Conservation (phyloP, 1,140 invertebrate species). For the Cepaea nemoralis region DNA sequence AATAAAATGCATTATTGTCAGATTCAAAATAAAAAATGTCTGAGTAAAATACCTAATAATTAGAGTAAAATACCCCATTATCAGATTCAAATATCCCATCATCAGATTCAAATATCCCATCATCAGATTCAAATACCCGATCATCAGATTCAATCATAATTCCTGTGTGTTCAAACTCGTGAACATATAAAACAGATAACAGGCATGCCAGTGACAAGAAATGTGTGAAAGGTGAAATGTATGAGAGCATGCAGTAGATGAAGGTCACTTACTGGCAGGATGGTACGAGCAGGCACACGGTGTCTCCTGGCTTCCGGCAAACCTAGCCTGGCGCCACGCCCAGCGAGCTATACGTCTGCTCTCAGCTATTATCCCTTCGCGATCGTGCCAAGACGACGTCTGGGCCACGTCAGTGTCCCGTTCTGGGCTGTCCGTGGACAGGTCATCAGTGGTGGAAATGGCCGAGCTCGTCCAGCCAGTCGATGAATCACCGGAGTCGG, state of each 20-base stretch:
- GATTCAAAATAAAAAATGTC: too few species aligned
- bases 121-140: too few species aligned
- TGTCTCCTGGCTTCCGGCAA: conserved; percentile 27
- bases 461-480: conserved; percentile 49
- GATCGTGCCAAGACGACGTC: conserved; percentile 9
- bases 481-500: conserved; percentile 49
- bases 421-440: conserved; percentile 55
- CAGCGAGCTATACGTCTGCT: conserved; percentile 48
- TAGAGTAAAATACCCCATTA: too few species aligned
- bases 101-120: too few species aligned
- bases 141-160: too few species aligned
- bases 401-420: conserved; percentile 37
- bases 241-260: neutral
- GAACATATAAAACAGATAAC: too few species aligned
- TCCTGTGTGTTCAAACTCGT: too few species aligned
- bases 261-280: neutral
- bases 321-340: conserved; percentile 43
- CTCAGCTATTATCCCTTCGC: conserved; percentile 49
- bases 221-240: neutral
- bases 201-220: neutral
- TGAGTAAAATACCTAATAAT: too few species aligned
- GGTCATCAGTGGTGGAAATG: conserved; percentile 45
- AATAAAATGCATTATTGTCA: too few species aligned
- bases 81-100: too few species aligned
- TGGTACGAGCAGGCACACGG: conserved; percentile 41